Evolutionary conservation across 2,888 invertebrate genomes (phyloP).

Genomic region (Dioctria rufipes): DNA sequence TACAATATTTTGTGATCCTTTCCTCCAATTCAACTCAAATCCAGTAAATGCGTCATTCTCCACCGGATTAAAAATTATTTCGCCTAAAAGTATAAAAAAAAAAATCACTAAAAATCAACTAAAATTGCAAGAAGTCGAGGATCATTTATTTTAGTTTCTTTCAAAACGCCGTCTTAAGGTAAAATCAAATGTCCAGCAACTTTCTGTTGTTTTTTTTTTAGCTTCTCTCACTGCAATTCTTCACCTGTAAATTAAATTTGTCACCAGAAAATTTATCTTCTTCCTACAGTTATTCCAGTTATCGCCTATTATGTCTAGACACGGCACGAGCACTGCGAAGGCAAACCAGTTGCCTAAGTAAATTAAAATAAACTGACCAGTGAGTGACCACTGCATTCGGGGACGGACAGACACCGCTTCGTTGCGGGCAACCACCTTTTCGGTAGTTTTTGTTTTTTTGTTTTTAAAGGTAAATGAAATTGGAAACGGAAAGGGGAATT

Average conservation of each 20-base stretch:
- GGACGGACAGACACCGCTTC: background rate
- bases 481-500: constrained; percentile 10
- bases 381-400: background rate
- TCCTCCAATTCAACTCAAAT: too few relatives aligned
- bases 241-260: background rate
- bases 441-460: background rate
- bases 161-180: too few relatives aligned
- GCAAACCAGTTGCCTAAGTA: constrained; percentile 13
- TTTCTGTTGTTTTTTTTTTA: too few relatives aligned
- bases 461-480: constrained; percentile 21
- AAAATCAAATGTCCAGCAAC: too few relatives aligned
- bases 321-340: background rate
- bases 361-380: constrained; percentile 6
- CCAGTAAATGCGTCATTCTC: too few relatives aligned
- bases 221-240: too few relatives aligned
- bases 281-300: constrained; percentile 18
- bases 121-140: too few relatives aligned
- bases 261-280: constrained; percentile 8
- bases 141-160: too few relatives aligned
- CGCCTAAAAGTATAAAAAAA: too few relatives aligned
- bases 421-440: constrained; percentile 29
- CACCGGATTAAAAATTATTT: too few relatives aligned
- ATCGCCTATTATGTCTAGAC: constrained; percentile 20
- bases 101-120: too few relatives aligned
- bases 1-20: too few relatives aligned